Conservation (phyloP, 2,113 vertebrate genomes). For the Psophia crepitans region DNA sequence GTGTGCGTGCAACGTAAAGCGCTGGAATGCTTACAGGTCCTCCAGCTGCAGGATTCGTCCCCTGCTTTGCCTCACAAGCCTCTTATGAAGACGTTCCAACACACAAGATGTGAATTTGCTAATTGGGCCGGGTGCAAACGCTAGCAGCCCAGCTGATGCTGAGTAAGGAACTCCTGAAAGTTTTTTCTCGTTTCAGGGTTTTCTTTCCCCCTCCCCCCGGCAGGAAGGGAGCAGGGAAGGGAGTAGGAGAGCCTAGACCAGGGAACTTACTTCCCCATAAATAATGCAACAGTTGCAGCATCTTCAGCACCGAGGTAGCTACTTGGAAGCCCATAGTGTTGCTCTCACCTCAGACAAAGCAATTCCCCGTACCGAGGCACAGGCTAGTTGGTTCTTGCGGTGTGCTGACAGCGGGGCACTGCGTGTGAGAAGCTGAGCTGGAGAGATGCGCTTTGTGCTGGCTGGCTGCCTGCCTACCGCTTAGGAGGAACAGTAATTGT, state of each 20-base stretch:
- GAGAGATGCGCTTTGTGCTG: not conserved
- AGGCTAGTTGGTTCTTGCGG: not conserved
- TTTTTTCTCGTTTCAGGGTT: not conserved
- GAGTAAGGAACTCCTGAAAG: not conserved
- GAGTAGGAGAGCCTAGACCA: not conserved
- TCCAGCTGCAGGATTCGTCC: not conserved
- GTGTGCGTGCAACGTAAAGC: not conserved
- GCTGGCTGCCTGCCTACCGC: not conserved
- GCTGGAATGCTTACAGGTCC: not conserved
- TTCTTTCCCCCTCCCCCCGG: rapidly evolving
- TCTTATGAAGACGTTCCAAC: not conserved
- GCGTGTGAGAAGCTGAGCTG: not conserved
- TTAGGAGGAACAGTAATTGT: conserved; percentile 4
- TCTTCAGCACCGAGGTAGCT: not conserved
- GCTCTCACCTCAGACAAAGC: not conserved
- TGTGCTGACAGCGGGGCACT: not conserved
- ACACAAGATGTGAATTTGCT: not conserved
- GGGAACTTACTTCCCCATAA: not conserved
- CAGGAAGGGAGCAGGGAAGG: not conserved
- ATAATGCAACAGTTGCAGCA: not conserved
- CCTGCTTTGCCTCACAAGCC: not conserved
- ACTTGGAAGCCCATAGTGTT: not conserved
- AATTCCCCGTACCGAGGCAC: rapidly evolving
- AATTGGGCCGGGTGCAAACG: not conserved
- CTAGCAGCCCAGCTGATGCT: not conserved